Conservation (phyloP, 2,113 vertebrate genomes). For the Manacus vitellinus region DNA sequence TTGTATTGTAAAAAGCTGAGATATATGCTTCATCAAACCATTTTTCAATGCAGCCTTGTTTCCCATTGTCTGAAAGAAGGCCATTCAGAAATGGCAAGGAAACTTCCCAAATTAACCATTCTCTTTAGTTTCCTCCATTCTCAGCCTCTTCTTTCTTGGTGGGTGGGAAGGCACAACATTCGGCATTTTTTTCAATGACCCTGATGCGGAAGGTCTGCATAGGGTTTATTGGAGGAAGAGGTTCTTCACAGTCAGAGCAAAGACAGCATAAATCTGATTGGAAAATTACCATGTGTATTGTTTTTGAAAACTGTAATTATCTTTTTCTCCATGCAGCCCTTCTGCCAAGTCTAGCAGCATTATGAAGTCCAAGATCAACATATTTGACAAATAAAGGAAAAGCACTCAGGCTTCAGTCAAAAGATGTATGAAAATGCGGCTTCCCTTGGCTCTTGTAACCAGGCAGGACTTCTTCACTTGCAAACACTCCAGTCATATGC, state of each 20-base stretch:
- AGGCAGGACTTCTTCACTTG: background rate
- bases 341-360: background rate
- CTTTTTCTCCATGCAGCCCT: background rate
- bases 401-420: background rate
- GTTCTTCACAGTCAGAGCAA: background rate
- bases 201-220: background rate
- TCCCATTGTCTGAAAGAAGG: background rate
- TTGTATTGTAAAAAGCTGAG: background rate
- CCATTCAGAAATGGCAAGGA: background rate
- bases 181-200: background rate
- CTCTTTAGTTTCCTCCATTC: background rate
- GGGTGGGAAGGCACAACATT: background rate
- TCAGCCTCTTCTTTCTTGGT: background rate
- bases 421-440: background rate
- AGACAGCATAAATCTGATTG: background rate
- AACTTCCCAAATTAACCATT: background rate
- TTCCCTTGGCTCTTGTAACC: background rate
- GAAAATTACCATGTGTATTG: background rate
- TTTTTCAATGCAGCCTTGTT: background rate
- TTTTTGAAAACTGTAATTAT: background rate
- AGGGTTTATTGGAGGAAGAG: background rate
- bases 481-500: background rate
- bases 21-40: background rate
- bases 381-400: background rate
- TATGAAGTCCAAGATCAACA: background rate